Base-by-base conservation (phyloP, 2,797 vertebrate genomes). In the Acipenser oxyrinchus region DNA sequence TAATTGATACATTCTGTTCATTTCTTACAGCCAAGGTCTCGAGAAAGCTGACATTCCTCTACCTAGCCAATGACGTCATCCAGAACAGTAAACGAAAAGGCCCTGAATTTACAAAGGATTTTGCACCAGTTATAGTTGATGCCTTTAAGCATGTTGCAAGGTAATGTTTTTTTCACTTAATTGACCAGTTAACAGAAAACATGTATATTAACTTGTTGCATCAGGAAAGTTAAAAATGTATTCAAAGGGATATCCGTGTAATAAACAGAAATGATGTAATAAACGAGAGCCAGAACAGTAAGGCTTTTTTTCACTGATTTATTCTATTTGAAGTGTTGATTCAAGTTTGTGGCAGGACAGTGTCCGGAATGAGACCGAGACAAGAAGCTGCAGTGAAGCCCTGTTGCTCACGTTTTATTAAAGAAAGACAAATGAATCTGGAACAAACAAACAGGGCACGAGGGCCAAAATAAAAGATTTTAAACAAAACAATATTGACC, bases 81-180 rank as follows among this genome's bases (percentile, higher is more conserved):
- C 97, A 99, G 83, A 99, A 99, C 89, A 99, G 97, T 90, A 99
- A 99, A 83, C 93, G 91, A 68, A 99, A 99, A 89, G 97, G 97
- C 72, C 96, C 96, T 5, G 96, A 99, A 76, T 99, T 99, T 85
- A 98, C 95, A 3, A 95, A 96, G 84, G 97, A 99, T 82, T 99
- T 99, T 81, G 93, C 95, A 48, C 95, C 97, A 1, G 83, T 98
- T 78, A 97, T 99, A 74, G 89, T 95, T 60, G 95, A 97, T 62
- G 94, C 95, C 67, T 99, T 99, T 86, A 97, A 97, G 74, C 97
- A 99, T 64, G 96, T 99, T 60, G 88, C 93, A 85, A 95, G 94
- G 97, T 98, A 90, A 66, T 79, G 69, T 76, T 55, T 66, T 55
- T 66, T 61, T 12, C 48, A 6, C 10, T 67, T 49, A 37, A 37